Evolutionary conservation across 2,888 invertebrate species (phyloP).

Genomic region (Myathropa florea): DNA sequence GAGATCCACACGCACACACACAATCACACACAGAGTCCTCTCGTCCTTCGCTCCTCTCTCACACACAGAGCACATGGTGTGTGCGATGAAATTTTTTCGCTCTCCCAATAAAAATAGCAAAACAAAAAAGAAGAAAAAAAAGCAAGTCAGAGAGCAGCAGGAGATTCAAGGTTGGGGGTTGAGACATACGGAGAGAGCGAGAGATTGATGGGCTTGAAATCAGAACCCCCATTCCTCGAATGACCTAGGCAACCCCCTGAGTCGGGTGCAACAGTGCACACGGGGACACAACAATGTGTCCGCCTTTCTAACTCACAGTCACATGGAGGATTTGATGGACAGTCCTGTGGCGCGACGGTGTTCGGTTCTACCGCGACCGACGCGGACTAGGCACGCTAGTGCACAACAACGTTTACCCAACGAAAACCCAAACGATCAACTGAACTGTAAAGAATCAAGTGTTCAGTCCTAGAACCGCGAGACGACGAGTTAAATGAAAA

Average conservation of each 20-base stretch:
- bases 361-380: not conserved
- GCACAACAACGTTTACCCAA: not conserved
- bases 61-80: slow-evolving; percentile 59
- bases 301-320: not conserved
- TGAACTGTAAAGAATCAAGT: slow-evolving; percentile 4
- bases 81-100: slow-evolving; percentile 43
- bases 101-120: slow-evolving; percentile 9
- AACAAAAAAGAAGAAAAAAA: slow-evolving; percentile 21
- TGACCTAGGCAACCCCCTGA: not conserved
- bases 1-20: slow-evolving; percentile 48
- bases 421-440: slow-evolving; percentile 21
- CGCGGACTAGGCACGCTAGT: not conserved
- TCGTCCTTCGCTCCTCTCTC: slow-evolving; percentile 40
- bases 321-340: not conserved
- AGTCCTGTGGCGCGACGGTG: not conserved
- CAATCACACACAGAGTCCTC: not conserved
- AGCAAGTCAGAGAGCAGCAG: slow-evolving; percentile 11
- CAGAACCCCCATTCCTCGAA: not conserved
- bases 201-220: not conserved
- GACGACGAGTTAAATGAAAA: not conserved
- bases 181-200: not conserved
- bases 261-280: slow-evolving; percentile 28
- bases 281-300: not conserved
- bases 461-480: not conserved
- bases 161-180: slow-evolving; percentile 59